Conservation (phyloP, 2,113 vertebrate genomes). For the Phalacrocorax pelagicus region DNA sequence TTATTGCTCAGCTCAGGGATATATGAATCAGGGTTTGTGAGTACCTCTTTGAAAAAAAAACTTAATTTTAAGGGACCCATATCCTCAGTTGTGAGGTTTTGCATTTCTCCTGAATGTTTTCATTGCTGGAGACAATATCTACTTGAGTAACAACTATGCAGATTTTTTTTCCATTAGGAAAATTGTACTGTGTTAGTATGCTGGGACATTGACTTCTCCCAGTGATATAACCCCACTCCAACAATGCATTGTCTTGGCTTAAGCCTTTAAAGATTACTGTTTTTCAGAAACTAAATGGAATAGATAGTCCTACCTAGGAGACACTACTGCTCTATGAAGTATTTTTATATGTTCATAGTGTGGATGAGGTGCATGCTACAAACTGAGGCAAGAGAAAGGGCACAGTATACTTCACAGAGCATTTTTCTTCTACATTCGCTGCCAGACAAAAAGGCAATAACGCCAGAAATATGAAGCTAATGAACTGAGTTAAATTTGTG, state of each 20-base stretch:
- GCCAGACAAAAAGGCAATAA: not conserved
- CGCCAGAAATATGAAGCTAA: not conserved
- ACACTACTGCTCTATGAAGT: not conserved
- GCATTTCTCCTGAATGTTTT: not conserved
- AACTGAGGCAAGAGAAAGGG: not conserved
- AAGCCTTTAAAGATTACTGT: not conserved
- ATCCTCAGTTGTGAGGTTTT: not conserved
- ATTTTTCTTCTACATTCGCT: not conserved
- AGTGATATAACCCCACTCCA: not conserved
- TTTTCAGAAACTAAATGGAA: not conserved
- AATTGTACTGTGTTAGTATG: not conserved
- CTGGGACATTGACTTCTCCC: not conserved
- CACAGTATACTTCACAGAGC: not conserved
- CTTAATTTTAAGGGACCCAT: not conserved
- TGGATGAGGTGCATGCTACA: not conserved
- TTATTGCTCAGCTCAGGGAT: not conserved
- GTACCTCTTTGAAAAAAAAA: not conserved
- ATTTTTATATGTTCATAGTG: not conserved
- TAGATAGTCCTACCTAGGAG: not conserved
- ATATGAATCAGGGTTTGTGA: not conserved
- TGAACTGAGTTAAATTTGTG: not conserved
- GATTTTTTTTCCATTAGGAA: not conserved
- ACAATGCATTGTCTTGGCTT: not conserved
- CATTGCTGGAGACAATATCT: not conserved
- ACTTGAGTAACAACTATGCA: not conserved